Evolutionary conservation across 2,113 vertebrate species (phyloP).

Genomic region (Tonatia bakeri): DNA sequence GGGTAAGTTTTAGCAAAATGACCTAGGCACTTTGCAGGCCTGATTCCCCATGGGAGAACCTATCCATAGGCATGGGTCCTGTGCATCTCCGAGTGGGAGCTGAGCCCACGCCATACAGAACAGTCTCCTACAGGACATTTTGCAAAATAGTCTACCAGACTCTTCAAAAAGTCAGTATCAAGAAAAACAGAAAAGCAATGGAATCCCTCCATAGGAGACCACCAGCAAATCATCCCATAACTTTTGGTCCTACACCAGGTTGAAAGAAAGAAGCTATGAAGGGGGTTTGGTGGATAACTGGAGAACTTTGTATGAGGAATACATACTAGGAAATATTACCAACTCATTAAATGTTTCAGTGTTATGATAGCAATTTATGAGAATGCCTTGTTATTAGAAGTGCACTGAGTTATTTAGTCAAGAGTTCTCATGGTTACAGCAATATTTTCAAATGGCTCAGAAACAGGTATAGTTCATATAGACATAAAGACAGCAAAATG

Average conservation of each 20-base stretch:
- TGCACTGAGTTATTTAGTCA: not conserved
- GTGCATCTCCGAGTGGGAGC: too few relatives aligned
- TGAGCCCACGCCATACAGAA: too few relatives aligned
- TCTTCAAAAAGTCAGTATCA: not conserved
- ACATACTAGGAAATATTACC: not conserved
- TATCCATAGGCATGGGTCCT: too few relatives aligned
- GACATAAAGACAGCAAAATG: not conserved
- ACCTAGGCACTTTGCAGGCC: too few relatives aligned
- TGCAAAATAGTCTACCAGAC: not conserved
- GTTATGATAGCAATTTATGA: not conserved
- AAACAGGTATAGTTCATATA: not conserved
- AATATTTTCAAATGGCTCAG: not conserved
- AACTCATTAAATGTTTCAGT: not conserved
- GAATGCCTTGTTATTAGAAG: not conserved
- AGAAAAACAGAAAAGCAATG: not conserved
- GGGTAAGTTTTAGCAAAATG: too few relatives aligned
- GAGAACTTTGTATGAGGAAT: not conserved
- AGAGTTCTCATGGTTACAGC: not conserved
- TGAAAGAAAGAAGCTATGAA: not conserved
- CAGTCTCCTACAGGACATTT: not conserved
- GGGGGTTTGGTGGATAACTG: not conserved
- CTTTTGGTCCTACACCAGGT: not conserved
- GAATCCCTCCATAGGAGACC: not conserved
- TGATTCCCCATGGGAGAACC: too few relatives aligned
- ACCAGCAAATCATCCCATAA: not conserved